These are phyloP conservation scores for Lepidurus apus DNA, from an alignment of 1,140 invertebrate species.

Conservation along the genomic window DNA sequence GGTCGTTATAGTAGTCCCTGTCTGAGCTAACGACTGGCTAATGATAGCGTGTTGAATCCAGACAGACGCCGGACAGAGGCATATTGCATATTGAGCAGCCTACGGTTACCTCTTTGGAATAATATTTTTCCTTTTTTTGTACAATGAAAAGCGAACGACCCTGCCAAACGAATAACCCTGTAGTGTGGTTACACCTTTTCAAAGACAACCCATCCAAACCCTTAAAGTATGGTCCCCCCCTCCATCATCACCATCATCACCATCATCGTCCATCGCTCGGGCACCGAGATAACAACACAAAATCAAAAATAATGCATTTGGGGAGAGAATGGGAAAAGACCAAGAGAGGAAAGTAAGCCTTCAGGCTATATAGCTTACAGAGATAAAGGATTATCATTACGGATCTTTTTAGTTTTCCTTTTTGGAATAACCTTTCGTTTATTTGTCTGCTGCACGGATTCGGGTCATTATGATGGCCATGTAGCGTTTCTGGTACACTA, in stretches of 20 bases:
- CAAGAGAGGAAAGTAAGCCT: background rate
- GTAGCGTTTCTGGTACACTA: no score
- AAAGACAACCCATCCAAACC: constrained; percentile 19
- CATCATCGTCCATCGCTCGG: background rate
- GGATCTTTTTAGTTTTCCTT: background rate
- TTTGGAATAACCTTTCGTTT: constrained; percentile 1
- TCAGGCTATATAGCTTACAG: background rate
- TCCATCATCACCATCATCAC: background rate
- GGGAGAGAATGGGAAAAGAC: background rate
- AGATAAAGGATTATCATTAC: constrained; percentile 14
- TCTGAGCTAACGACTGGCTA: constrained; percentile 21
- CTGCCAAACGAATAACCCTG: background rate
- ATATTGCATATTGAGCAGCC: constrained; percentile 21
- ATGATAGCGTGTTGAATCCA: constrained; percentile 19
- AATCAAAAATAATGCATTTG: background rate
- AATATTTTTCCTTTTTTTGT: background rate
- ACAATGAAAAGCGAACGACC: background rate
- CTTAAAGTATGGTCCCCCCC: background rate
- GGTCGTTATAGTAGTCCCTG: constrained; percentile 7
- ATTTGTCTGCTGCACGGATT: background rate
- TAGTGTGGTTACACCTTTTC: constrained; percentile 21
- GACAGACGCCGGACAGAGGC: constrained; percentile 20
- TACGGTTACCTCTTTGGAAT: background rate
- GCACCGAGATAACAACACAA: background rate
- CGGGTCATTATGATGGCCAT: no score